Evolutionary conservation across 2,888 invertebrate genomes (phyloP).

Genomic region (Drosophila sordidapex): DNA sequence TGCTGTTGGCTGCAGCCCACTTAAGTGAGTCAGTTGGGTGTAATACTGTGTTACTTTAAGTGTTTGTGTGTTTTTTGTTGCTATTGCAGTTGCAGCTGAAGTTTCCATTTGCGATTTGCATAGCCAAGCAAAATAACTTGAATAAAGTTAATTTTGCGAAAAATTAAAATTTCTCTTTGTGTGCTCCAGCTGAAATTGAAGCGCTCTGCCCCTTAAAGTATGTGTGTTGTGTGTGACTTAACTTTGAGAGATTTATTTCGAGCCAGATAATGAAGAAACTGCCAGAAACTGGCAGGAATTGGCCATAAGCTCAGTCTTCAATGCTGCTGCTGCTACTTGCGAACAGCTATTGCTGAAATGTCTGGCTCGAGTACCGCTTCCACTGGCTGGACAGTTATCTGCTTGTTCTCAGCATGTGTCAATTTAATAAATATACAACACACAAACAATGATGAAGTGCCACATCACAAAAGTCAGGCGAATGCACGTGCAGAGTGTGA

Average conservation of each 20-base stretch:
- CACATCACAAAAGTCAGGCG: constrained; percentile 22
- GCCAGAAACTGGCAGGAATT: constrained; percentile 6
- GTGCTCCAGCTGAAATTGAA: constrained; percentile 41
- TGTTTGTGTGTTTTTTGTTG: constrained; percentile 1
- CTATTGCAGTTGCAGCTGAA: constrained; percentile 25
- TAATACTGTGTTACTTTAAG: constrained; percentile 12
- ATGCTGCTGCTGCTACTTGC: background rate
- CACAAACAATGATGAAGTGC: constrained; percentile 64
- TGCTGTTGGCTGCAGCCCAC: constrained; percentile 52
- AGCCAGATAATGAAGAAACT: constrained; percentile 20
- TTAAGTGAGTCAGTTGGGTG: constrained; percentile 48
- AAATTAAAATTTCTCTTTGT: constrained; percentile 68
- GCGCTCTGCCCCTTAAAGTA: constrained; percentile 8
- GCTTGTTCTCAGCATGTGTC: constrained; percentile 74
- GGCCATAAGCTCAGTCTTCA: background rate
- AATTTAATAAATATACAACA: constrained; percentile 71
- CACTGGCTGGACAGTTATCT: constrained; percentile 44
- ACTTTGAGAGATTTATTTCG: constrained; percentile 69
- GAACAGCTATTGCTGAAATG: constrained; percentile 4
- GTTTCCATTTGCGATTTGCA: constrained; percentile 63
- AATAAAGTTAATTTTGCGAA: constrained; percentile 73
- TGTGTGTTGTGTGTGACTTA: constrained; percentile 44
- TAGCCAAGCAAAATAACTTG: constrained; percentile 61
- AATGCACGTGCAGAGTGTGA: constrained; percentile 43
- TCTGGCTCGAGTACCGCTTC: constrained; percentile 1